Conservation (phyloP, 2,888 invertebrate species). For the Chrysina gloriosa region DNA sequence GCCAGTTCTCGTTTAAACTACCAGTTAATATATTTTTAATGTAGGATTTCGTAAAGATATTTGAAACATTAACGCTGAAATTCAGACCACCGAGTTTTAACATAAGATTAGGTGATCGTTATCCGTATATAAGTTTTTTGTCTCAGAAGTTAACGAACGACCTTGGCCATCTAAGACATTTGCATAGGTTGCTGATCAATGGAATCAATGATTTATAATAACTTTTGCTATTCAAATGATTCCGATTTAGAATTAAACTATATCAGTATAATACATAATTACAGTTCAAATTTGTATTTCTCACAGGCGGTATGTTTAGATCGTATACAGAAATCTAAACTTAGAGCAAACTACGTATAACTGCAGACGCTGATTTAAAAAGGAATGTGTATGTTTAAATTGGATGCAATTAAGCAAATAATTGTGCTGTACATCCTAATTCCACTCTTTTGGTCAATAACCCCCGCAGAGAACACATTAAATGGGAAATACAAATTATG, state of each 20-base stretch:
- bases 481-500: neutral
- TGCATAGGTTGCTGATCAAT: too few relatives aligned
- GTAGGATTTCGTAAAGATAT: slow-evolving; percentile 27
- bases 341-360: neutral
- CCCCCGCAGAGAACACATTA: slow-evolving; percentile 20
- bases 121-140: neutral
- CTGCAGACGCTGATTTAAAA: neutral
- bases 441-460: slow-evolving; percentile 25
- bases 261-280: too few relatives aligned
- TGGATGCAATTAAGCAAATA: neutral
- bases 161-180: too few relatives aligned
- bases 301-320: too few relatives aligned
- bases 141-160: neutral
- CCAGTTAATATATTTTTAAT: slow-evolving; percentile 39
- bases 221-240: too few relatives aligned
- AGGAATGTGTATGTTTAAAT: neutral
- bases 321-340: neutral
- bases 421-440: slow-evolving; percentile 14
- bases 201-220: too few relatives aligned
- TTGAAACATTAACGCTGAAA: slow-evolving; percentile 14
- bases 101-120: neutral
- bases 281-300: too few relatives aligned
- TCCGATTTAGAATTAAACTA: too few relatives aligned
- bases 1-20: slow-evolving; percentile 30
- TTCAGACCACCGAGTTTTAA: slow-evolving; percentile 22